Conservation (phyloP, 1,140 invertebrate species). For the Adelges cooleyi region DNA sequence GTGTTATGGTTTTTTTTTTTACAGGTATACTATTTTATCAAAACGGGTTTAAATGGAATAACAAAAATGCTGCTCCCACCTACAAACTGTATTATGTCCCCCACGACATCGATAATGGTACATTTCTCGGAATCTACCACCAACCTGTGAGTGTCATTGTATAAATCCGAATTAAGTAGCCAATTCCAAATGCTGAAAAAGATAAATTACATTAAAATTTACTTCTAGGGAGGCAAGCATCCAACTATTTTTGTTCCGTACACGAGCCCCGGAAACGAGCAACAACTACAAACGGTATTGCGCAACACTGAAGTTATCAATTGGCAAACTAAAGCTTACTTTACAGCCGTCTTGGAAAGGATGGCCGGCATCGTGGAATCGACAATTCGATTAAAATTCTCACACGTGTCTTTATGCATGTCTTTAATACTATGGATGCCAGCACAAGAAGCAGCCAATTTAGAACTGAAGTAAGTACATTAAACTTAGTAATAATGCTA, state of each 20-base stretch:
- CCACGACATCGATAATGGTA: conserved; percentile 27
- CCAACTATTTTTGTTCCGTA: conserved; percentile 21
- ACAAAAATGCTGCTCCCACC: conserved; percentile 8
- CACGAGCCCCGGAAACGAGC: conserved; percentile 26
- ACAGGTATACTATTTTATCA: conserved; percentile 33
- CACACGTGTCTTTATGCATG: conserved; percentile 27
- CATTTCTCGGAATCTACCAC: conserved; percentile 30
- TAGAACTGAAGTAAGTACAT: conserved; percentile 4
- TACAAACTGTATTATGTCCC: conserved; percentile 27
- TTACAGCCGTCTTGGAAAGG: conserved; percentile 29
- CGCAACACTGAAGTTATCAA: conserved; percentile 22
- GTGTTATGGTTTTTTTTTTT: no score
- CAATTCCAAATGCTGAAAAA: no score
- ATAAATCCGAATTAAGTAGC: no score
- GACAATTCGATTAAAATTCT: neutral
- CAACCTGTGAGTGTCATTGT: neutral
- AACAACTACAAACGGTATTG: conserved; percentile 16
- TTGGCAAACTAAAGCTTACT: conserved; percentile 28
- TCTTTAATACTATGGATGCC: conserved; percentile 19
- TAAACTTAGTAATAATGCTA: no score
- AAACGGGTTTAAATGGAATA: conserved; percentile 31
- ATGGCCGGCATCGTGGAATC: conserved; percentile 10
- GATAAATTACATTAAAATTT: no score
- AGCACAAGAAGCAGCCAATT: neutral
- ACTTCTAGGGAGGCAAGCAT: conserved; percentile 5